A percentile compares a stretch with the other conserved stretches of the same genome.
phyloP scores from a whole-genome alignment of 2,113 vertebrate species.

The Trachemys scripta region DNA sequence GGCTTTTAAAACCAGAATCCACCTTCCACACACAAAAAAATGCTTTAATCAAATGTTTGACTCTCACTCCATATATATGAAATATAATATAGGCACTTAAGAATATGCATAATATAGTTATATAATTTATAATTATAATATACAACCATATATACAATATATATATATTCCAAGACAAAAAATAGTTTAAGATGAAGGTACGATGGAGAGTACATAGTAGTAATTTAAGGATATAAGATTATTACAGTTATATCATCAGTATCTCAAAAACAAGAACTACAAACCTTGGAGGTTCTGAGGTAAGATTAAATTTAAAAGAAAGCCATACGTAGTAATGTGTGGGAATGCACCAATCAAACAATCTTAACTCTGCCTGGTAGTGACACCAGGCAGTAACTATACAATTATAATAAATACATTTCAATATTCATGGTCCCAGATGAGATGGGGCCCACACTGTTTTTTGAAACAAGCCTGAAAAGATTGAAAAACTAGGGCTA shows the following conservation, averaged over 20 bases:
- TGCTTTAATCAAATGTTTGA: neutral
- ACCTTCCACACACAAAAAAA: neutral
- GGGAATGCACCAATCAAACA: neutral
- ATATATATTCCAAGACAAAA: neutral
- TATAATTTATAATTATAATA: neutral
- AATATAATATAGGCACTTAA: neutral
- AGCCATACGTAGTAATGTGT: neutral
- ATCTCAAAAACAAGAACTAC: neutral
- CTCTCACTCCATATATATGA: neutral
- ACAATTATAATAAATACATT: slow-evolving; percentile 26
- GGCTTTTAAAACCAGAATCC: neutral
- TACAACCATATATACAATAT: neutral
- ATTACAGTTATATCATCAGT: neutral
- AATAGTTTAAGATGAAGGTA: neutral
- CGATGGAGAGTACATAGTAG: neutral
- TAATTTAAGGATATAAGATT: neutral
- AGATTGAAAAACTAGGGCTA: neutral
- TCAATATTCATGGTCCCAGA: neutral
- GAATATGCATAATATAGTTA: neutral
- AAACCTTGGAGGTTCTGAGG: neutral
- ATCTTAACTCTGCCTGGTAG: neutral
- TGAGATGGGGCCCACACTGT: neutral
- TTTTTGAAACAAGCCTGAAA: neutral
- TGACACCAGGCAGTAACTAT: neutral
- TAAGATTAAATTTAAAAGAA: neutral